A percentile compares a stretch with the other conserved stretches of the same genome.
Evolutionary conservation across 2,797 vertebrate species (phyloP).

Genomic region (Columba guinea): DNA sequence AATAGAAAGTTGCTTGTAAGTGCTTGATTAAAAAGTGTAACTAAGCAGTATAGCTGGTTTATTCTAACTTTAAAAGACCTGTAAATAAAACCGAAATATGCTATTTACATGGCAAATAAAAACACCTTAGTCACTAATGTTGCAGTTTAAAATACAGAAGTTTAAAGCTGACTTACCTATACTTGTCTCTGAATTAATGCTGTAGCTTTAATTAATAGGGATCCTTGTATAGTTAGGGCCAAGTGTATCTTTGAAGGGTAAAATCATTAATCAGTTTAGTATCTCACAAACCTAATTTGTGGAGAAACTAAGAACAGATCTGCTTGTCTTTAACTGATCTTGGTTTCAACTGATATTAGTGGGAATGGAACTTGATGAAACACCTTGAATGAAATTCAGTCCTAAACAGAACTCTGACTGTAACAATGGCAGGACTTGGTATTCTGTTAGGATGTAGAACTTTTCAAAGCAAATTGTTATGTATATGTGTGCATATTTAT

Average conservation of each 20-base stretch:
- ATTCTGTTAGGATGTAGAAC: background rate
- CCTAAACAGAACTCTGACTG: background rate
- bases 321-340: background rate
- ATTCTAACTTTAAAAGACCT: background rate
- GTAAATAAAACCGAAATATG: background rate
- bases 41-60: background rate
- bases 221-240: background rate
- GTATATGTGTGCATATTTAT: background rate
- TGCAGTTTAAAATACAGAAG: background rate
- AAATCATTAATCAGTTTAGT: background rate
- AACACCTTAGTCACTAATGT: background rate
- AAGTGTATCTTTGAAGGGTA: background rate
- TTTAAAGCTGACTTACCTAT: background rate
- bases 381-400: background rate
- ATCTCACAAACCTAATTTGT: background rate
- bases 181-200: background rate
- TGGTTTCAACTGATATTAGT: background rate
- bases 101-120: background rate
- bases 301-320: background rate
- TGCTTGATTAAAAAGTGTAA: background rate
- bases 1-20: slow-evolving; percentile 91
- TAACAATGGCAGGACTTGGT: background rate
- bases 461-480: background rate
- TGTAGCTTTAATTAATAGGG: background rate
- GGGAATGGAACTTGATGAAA: background rate